Evolutionary conservation across 2,888 invertebrate species (phyloP).

Genomic region (Stictocephala bisonia): DNA sequence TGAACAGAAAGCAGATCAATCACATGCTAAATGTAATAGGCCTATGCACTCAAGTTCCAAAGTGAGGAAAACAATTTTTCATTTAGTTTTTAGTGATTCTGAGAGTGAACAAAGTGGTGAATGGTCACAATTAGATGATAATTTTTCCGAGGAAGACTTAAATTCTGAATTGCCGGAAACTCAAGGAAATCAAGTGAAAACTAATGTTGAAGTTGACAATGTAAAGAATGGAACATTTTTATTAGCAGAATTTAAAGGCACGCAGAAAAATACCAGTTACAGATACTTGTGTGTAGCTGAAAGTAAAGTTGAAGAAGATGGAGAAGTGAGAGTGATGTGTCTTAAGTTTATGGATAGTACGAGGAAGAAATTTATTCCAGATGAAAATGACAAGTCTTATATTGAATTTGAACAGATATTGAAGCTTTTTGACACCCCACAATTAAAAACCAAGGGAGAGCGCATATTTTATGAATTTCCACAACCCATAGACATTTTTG

Average conservation of each 20-base stretch:
- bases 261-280: not conserved
- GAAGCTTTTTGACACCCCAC: not conserved
- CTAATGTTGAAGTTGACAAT: not conserved
- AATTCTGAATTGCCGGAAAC: too few relatives aligned
- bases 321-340: not conserved
- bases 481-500: not conserved
- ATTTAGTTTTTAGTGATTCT: too few relatives aligned
- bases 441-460: not conserved
- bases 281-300: not conserved
- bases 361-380: conserved; percentile 19
- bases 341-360: conserved; percentile 12
- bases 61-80: too few relatives aligned
- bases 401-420: conserved; percentile 14
- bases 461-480: conserved; percentile 7
- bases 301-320: not conserved
- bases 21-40: too few relatives aligned
- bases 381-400: conserved; percentile 3
- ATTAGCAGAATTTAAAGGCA: not conserved
- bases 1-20: too few relatives aligned
- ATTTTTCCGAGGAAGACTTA: too few relatives aligned
- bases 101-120: too few relatives aligned
- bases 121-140: too few relatives aligned
- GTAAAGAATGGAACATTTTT: not conserved
- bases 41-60: too few relatives aligned
- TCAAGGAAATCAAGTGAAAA: not conserved